Evolutionary conservation across 2,113 vertebrate genomes (phyloP).

Genomic region (Erythrolamprus reginae): DNA sequence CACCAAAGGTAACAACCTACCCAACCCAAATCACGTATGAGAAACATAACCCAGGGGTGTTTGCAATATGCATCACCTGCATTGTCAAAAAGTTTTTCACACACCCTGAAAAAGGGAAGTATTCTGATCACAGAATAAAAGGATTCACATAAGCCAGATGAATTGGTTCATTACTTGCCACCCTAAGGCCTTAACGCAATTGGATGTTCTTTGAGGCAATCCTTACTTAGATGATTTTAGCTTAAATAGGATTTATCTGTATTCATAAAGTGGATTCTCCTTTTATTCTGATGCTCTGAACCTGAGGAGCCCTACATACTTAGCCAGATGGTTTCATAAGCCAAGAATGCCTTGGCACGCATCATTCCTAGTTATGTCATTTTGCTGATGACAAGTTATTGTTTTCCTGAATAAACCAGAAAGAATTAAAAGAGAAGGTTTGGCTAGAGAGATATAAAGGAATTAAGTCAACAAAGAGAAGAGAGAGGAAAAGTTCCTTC

Average conservation of each 20-base stretch:
- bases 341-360: neutral
- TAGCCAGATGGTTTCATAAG: neutral
- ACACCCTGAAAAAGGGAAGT: neutral
- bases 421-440: neutral
- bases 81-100: neutral
- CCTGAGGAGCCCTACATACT: neutral
- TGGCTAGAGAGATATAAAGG: neutral
- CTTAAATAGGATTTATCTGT: neutral
- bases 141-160: neutral
- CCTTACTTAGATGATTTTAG: slow-evolving; percentile 8
- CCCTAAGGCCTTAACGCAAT: neutral
- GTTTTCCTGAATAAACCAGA: slow-evolving; percentile 20
- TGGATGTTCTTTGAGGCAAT: slow-evolving; percentile 12
- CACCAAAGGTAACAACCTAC: neutral
- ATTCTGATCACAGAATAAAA: neutral
- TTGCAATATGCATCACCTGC: neutral
- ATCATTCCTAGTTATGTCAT: slow-evolving; percentile 6
- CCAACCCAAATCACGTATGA: neutral
- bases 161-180: neutral
- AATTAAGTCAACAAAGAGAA: neutral
- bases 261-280: slow-evolving; percentile 9
- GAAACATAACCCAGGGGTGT: neutral
- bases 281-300: slow-evolving; percentile 14
- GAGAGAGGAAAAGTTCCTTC: slow-evolving; percentile 1
- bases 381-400: slow-evolving; percentile 15